Conservation (phyloP, 2,888 invertebrate species). For the Rhamphomyia laevipes region DNA sequence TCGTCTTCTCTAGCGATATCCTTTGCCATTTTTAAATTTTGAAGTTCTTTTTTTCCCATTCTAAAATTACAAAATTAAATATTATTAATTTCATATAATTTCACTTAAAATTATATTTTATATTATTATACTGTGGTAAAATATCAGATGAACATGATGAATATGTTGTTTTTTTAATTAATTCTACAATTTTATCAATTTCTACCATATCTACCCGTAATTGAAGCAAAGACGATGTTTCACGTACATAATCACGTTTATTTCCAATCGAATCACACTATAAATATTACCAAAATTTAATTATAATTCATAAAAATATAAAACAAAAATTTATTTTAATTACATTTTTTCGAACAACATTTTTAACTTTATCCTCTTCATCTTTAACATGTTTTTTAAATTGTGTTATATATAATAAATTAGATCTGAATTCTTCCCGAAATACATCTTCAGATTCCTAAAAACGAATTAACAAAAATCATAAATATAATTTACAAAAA, state of each 20-base stretch:
- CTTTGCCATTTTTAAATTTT: no score
- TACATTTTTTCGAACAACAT: no score
- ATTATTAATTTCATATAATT: no score
- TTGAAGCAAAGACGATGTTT: slow-evolving; percentile 32
- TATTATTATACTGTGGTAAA: no score
- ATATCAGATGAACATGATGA: neutral
- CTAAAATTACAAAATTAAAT: neutral
- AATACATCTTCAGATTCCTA: neutral
- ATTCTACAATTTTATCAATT: slow-evolving; percentile 29
- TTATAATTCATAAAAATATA: no score
- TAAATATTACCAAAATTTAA: no score
- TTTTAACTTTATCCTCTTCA: no score
- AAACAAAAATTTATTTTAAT: no score
- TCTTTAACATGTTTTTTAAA: no score
- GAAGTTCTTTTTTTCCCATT: neutral
- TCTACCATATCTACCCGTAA: slow-evolving; percentile 27
- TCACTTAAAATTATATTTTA: neutral
- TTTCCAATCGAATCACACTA: no score
- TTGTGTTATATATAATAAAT: neutral
- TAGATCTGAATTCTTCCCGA: no score
- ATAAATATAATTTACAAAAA: neutral
- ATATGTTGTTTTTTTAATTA: slow-evolving; percentile 31
- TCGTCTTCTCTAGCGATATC: no score
- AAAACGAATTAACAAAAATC: neutral
- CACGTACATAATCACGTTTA: slow-evolving; percentile 31